phyloP scores from a whole-genome alignment of 2,888 invertebrate genomes.

The Cryptosula pallasiana region DNA sequence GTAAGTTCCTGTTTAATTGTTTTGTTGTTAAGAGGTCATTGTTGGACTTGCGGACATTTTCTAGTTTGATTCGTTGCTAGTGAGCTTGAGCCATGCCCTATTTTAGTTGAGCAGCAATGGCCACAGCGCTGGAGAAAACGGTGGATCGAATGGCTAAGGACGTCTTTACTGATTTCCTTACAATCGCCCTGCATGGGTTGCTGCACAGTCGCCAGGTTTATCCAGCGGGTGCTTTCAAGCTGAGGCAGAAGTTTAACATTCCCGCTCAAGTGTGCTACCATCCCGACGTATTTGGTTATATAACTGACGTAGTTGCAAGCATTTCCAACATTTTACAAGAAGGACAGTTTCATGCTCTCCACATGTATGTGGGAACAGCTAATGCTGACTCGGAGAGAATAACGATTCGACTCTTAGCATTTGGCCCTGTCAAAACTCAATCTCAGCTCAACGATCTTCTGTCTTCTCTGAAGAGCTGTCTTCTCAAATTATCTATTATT shows the following conservation, averaged over 20 bases:
- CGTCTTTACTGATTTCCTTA: constrained; percentile 14
- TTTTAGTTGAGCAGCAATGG: neutral
- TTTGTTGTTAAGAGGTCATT: too few species aligned
- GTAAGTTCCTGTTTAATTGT: too few species aligned
- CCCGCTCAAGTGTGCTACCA: constrained; percentile 27
- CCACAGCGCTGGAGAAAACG: neutral
- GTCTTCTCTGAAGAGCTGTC: neutral
- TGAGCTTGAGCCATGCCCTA: too few species aligned
- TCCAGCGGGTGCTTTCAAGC: constrained; percentile 28
- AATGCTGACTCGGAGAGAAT: neutral
- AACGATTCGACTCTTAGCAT: neutral
- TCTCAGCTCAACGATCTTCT: neutral
- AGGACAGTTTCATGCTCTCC: neutral
- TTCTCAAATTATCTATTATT: constrained; percentile 16
- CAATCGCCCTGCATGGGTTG: constrained; percentile 25
- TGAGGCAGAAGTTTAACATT: constrained; percentile 27
- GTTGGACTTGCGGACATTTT: too few species aligned
- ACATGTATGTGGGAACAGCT: neutral
- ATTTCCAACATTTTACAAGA: constrained; percentile 51
- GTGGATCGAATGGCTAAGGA: constrained; percentile 3
- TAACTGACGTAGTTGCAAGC: constrained; percentile 64
- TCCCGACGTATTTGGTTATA: constrained; percentile 25
- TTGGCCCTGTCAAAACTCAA: neutral
- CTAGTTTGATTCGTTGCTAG: too few species aligned
- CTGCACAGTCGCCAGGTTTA: constrained; percentile 26